Evolutionary conservation across 2,888 invertebrate genomes (phyloP), one percentile per base, ranked within the genome.

Genomic region (Resseliella maxima): DNA sequence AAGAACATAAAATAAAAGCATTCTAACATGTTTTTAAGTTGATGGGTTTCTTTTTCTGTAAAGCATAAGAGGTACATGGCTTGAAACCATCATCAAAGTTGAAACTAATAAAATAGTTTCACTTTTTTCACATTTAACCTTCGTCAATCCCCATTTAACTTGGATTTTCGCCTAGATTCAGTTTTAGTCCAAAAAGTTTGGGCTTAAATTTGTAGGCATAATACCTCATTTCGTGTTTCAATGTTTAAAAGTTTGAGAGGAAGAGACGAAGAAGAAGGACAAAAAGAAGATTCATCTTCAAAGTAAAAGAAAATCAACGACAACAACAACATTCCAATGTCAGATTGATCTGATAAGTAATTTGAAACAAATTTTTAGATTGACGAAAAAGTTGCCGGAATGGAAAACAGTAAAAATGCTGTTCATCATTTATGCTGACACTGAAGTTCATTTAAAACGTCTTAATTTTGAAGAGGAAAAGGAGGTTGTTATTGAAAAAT

Each of bases 81-180:
- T 15, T 2, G 18, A 50, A 50, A 50, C 15, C 46, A 50, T 15
- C 15, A n/a, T 24, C 59, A 59, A 59, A 59, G 59, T 59, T 59
- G 24, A 59, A 59, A 59, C 59, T 59, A 59, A 59, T 59, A 59
- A 59, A 59, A 59, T 59, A 59, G 59, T 59, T 59, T 59, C 5
- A 59, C 24, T n/a, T 59, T 3, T 10, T 6, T 24, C 59, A 59
- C 59, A 59, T 24, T 59, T 59, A 59, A 59, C 59, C 24, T 24
- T 24, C 24, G 5, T 24, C 24, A 59, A 24, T 59, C 10, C 59
- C 15, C 59, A 59, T 59, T 59, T 59, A 5, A 24, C 15, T 24
- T 1, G 24, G 24, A 59, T 24, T 59, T 59, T 59, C 10, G 2
- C 24, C 46, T 8, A 50, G 46, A 8, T 50, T 50, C 8, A 50